phyloP scores from a whole-genome alignment of 2,888 invertebrate species.

The Drosophila koepferae region DNA sequence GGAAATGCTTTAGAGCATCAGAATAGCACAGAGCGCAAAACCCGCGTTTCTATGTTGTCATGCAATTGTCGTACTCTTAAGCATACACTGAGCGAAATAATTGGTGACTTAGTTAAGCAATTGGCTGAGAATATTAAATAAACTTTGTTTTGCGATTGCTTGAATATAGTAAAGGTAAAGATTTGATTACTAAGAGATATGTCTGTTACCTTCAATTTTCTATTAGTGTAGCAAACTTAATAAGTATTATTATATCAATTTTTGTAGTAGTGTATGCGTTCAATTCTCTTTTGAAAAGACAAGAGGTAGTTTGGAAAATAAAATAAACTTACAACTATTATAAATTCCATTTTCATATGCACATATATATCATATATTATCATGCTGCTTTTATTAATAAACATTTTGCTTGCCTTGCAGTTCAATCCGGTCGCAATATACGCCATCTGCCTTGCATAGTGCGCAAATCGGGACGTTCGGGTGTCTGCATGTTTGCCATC shows the following conservation, averaged over 20 bases:
- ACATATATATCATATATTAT: background rate
- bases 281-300: background rate
- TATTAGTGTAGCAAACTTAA: no score
- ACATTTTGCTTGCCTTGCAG: slow-evolving; percentile 85
- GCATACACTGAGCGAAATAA: slow-evolving; percentile 19
- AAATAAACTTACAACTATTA: background rate
- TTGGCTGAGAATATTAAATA: background rate
- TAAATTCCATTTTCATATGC: background rate
- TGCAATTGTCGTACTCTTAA: slow-evolving; percentile 13
- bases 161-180: background rate
- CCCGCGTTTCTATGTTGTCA: slow-evolving; percentile 3
- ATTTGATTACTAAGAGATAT: background rate
- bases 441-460: slow-evolving; percentile 95
- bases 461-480: slow-evolving; percentile 91
- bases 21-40: slow-evolving; percentile 19
- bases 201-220: no score
- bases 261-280: no score
- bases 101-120: background rate
- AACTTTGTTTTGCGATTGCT: no score
- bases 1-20: slow-evolving; percentile 64
- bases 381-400: background rate
- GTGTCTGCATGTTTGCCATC: slow-evolving; percentile 97
- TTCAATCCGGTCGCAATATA: slow-evolving; percentile 93
- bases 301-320: background rate
- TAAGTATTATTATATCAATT: no score